These are phyloP conservation scores for Odocoileus hemionus DNA, from an alignment of 2,113 vertebrate species.

Conservation along the genomic window DNA sequence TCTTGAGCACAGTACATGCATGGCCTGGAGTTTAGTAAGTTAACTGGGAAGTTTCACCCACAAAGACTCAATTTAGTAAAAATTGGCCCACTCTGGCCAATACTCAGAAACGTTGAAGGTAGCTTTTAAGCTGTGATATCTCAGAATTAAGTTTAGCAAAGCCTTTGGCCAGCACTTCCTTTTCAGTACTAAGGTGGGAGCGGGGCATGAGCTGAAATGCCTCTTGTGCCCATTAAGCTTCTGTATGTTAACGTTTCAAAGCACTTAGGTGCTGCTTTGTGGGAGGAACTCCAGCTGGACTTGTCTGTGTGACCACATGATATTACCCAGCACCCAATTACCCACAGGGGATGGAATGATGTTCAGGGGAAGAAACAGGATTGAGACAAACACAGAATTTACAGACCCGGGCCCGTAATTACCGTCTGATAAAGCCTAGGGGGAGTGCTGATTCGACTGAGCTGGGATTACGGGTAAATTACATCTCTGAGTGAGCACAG, in stretches of 20 bases:
- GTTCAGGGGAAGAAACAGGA: neutral
- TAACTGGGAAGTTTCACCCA: neutral
- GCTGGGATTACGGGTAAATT: conserved; percentile 13
- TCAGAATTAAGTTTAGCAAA: neutral
- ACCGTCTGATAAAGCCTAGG: conserved; percentile 25
- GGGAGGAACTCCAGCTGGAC: neutral
- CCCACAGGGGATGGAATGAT: too few relatives aligned
- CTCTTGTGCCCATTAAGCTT: neutral
- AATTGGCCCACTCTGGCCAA: neutral
- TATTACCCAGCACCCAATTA: neutral
- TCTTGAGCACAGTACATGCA: neutral
- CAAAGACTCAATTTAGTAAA: neutral
- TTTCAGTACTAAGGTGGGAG: neutral
- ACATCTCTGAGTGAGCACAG: neutral
- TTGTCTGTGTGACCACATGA: neutral
- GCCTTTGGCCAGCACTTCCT: too few relatives aligned
- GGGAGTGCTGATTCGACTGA: neutral
- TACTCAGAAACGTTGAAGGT: neutral
- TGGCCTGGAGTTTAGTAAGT: neutral
- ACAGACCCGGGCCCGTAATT: neutral
- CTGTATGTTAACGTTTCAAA: neutral
- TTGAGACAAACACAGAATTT: neutral
- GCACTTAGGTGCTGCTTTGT: neutral
- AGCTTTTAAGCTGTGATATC: neutral
- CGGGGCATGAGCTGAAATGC: fast-evolving